phyloP scores from a whole-genome alignment of 2,113 vertebrate species.

The Hippocampus guttulatus region DNA sequence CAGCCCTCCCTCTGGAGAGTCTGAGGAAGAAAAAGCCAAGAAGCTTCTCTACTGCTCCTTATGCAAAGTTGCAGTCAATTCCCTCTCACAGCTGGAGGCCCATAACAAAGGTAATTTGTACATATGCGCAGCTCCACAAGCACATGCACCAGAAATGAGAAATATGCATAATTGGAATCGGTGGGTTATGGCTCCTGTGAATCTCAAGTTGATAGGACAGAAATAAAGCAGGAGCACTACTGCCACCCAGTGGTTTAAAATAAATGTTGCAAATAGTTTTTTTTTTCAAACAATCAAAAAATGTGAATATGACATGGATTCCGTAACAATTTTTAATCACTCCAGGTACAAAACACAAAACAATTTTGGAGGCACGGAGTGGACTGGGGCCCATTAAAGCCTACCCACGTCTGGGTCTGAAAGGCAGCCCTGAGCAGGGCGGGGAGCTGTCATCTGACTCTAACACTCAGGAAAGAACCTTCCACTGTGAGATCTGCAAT shows the following conservation, averaged over 20 bases:
- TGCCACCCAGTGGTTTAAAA: constrained; percentile 42
- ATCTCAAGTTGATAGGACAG: not conserved
- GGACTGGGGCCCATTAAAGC: constrained; percentile 90
- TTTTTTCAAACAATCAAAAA: not conserved
- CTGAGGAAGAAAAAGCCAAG: constrained; percentile 87
- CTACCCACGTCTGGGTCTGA: constrained; percentile 82
- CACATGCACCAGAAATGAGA: not conserved
- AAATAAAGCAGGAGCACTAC: not conserved
- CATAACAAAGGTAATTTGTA: constrained; percentile 84
- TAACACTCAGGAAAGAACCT: constrained; percentile 89
- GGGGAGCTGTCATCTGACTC: constrained; percentile 72
- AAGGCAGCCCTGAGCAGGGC: constrained; percentile 74
- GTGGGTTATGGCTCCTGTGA: not conserved
- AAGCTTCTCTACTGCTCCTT: constrained; percentile 87
- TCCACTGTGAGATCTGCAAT: constrained; percentile 97
- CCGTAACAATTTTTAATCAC: not conserved
- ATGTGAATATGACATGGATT: not conserved
- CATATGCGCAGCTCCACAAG: not conserved
- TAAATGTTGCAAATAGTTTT: not conserved
- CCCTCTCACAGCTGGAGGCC: constrained; percentile 88
- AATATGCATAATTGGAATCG: not conserved
- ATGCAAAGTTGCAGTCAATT: constrained; percentile 92
- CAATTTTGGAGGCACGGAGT: constrained; percentile 86
- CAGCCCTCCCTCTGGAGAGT: constrained; percentile 63
- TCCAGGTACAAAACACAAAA: constrained; percentile 93